These are phyloP conservation scores for Sebastes melanostomus DNA, from an alignment of 2,797 vertebrate species.

Conservation along the genomic window DNA sequence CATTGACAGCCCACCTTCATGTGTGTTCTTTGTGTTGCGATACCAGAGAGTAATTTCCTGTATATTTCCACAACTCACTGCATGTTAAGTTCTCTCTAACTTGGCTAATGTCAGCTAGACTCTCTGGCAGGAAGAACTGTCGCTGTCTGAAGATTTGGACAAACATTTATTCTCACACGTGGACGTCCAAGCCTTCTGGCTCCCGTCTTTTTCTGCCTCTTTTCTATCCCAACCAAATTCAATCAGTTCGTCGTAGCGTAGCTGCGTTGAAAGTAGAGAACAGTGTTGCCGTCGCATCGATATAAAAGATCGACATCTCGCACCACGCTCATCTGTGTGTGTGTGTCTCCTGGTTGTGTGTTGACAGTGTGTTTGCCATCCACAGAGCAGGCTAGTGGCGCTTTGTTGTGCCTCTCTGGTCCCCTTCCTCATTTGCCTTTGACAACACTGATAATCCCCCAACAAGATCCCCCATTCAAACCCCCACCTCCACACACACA, in stretches of 20 bases:
- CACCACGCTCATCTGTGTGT: background rate
- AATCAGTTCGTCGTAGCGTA: background rate
- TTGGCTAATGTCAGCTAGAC: background rate
- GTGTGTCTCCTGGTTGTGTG: conserved; percentile 16
- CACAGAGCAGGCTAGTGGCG: conserved; percentile 20
- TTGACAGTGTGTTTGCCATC: conserved; percentile 42
- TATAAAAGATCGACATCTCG: conserved; percentile 12
- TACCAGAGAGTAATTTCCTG: background rate
- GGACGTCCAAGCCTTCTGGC: conserved; percentile 1
- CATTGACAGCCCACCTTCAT: background rate
- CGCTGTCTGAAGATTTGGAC: conserved; percentile 19
- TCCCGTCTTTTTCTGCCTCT: background rate
- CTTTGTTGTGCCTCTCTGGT: conserved; percentile 51
- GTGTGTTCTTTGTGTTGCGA: background rate
- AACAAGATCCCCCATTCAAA: conserved; percentile 53
- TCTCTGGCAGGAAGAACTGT: background rate
- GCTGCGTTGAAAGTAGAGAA: conserved; percentile 3
- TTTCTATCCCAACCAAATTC: background rate
- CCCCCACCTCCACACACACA: conserved; percentile 25
- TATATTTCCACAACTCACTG: background rate
- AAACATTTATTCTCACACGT: background rate
- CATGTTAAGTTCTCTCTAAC: conserved; percentile 1
- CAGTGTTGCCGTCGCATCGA: background rate
- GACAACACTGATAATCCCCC: conserved; percentile 71
- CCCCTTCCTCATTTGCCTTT: conserved; percentile 63